Percentiles rank a stretch among this genome's conserved stretches.
Conservation (phyloP, 2,113 vertebrate species). For the Heloderma charlesbogerti region DNA sequence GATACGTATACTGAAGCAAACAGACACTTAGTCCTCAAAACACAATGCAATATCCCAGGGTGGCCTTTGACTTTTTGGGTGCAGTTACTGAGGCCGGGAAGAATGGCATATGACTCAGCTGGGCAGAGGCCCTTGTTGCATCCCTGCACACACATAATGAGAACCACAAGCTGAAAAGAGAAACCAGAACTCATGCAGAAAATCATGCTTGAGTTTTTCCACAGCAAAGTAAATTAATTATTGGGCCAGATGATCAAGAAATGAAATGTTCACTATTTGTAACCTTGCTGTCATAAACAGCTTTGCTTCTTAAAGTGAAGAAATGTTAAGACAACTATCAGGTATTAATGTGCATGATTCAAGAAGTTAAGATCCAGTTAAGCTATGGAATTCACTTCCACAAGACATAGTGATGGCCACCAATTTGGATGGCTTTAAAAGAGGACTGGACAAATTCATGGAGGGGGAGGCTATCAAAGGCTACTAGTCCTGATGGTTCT, state of each 20-base stretch:
- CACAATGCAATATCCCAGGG: not conserved
- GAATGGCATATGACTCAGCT: not conserved
- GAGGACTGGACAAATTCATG: too few species aligned
- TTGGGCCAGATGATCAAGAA: not conserved
- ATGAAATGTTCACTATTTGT: not conserved
- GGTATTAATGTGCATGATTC: not conserved
- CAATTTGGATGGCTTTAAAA: too few species aligned
- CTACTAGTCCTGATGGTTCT: too few species aligned
- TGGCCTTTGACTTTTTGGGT: not conserved
- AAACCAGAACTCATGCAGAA: not conserved
- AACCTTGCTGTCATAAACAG: not conserved
- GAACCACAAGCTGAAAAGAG: slow-evolving; percentile 4
- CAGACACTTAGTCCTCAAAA: not conserved
- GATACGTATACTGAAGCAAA: not conserved
- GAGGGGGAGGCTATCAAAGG: too few species aligned
- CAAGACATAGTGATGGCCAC: too few species aligned
- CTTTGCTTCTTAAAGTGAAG: not conserved
- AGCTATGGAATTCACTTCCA: too few species aligned
- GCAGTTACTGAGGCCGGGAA: not conserved
- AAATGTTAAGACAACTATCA: not conserved
- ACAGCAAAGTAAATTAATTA: not conserved
- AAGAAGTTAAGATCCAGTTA: too few species aligned
- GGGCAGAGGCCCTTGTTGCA: not conserved
- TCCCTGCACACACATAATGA: not conserved
- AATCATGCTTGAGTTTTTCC: not conserved